Conservation (phyloP, 2,797 vertebrate genomes). For the Octomys mimax region DNA sequence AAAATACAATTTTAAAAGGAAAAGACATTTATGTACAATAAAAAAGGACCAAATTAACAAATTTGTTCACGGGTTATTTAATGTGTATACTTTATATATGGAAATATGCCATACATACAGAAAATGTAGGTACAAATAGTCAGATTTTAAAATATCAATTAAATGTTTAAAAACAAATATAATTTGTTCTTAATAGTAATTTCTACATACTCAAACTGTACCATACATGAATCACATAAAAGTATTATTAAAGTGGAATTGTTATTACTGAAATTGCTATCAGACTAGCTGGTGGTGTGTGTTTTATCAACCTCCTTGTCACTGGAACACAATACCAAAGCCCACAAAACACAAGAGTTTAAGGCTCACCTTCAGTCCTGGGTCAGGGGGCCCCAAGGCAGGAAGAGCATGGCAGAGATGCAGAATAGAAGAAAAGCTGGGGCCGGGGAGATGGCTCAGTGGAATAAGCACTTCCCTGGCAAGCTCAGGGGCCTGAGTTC, state of each 20-base stretch:
- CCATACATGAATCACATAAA: neutral
- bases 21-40: neutral
- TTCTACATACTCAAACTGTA: slow-evolving; percentile 28
- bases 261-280: neutral
- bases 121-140: neutral
- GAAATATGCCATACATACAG: neutral
- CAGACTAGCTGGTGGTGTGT: neutral
- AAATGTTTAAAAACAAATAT: neutral
- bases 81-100: neutral
- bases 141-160: slow-evolving; percentile 16
- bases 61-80: neutral
- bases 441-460: too few relatives aligned
- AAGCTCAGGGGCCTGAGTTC: too few relatives aligned
- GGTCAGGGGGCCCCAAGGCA: neutral
- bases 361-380: neutral
- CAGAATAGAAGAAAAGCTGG: neutral
- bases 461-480: too few relatives aligned
- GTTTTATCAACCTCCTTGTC: neutral
- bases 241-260: neutral
- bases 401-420: neutral
- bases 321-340: neutral
- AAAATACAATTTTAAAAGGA: neutral
- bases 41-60: slow-evolving; percentile 1
- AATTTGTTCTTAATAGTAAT: neutral
- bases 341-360: neutral